A percentile compares a stretch with the other conserved stretches of the same genome.
Conservation (phyloP, 1,140 invertebrate genomes). For the Drosophila kohkoa region DNA sequence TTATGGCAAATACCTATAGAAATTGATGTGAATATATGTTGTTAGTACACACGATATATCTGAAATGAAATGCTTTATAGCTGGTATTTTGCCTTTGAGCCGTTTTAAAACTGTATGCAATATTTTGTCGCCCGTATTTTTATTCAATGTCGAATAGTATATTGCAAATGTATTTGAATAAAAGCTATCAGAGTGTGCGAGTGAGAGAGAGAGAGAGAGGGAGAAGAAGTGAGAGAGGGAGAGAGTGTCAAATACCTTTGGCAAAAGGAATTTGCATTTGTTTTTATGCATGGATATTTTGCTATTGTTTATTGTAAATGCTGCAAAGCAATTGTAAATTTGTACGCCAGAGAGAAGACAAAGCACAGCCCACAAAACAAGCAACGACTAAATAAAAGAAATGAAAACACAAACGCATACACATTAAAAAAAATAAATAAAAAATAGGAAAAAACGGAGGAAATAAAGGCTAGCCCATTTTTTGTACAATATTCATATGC, state of each 20-base stretch:
- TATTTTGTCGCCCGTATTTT: conserved; percentile 67
- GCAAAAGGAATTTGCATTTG: conserved; percentile 62
- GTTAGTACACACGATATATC: conserved; percentile 19
- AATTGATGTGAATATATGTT: conserved; percentile 19
- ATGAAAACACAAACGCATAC: not conserved
- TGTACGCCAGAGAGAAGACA: conserved; percentile 44
- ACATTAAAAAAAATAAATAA: not conserved
- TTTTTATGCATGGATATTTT: conserved; percentile 68
- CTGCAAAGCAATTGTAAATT: conserved; percentile 54
- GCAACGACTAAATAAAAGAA: conserved; percentile 8
- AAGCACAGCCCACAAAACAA: conserved; percentile 36
- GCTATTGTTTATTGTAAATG: conserved; percentile 64
- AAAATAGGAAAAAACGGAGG: not conserved
- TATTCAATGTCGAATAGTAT: conserved; percentile 33
- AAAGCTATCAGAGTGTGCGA: not conserved
- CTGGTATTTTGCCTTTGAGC: conserved; percentile 56
- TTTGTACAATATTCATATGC: conserved; percentile 5
- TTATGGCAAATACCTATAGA: not conserved
- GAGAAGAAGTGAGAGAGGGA: conserved; percentile 27
- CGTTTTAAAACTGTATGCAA: conserved; percentile 64
- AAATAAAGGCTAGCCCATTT: conserved; percentile 26
- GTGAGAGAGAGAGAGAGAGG: conserved; percentile 25
- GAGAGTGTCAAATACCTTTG: conserved; percentile 46
- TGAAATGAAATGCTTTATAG: conserved; percentile 60
- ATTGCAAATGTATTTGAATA: conserved; percentile 17